Base-by-base conservation (phyloP, 2,888 invertebrate genomes). In the Euplexia lucipara region DNA sequence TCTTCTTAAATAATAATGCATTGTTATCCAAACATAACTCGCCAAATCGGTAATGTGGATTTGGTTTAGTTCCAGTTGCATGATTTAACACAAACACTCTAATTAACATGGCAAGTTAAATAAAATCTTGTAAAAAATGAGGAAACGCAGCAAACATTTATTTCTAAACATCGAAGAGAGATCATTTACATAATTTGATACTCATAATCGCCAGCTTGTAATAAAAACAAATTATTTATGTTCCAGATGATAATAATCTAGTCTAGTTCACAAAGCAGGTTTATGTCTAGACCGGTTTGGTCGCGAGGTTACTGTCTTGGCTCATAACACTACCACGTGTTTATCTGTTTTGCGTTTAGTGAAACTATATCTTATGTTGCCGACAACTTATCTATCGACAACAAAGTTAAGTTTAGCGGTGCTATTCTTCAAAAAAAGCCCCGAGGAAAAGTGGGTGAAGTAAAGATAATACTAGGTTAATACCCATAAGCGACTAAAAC, bases 181-280 rank as follows among this genome's bases (percentile, higher is more conserved):
- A 65, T 39, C 39, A 51, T 51, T 51, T 16, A 39, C 37, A 61
- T 63, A 41, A 26, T 45, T 12, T 20, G 0, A n/a, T 5, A 5
- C 12, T 32, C 9, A 30, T 47, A 22, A 34, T 37, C 32, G 14
- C 14, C 30, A 30, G 14, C 22, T 30, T 2, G 9, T 41, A 45
- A 53, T 60, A 44, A 59, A 59, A 59, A 20, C 20, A 35, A 7
- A 49, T 44, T 9, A 49, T 30, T 66, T 52, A 30, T 34, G 1
- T 41, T 39, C 20, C n/a, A 37, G 18, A 10, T 20, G 16, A 26
- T 20, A 18, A 1, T 48, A 58, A 45, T 18, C 0, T 51, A 34
- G 18, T 57, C 3, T 35, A 70, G 16, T 49, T 45, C 9, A 0
- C 18, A 16, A 37, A 47, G 26, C 70, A n/a, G 39, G 70, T 59